phyloP scores from a whole-genome alignment of 2,113 vertebrate genomes.

The Psophia crepitans region DNA sequence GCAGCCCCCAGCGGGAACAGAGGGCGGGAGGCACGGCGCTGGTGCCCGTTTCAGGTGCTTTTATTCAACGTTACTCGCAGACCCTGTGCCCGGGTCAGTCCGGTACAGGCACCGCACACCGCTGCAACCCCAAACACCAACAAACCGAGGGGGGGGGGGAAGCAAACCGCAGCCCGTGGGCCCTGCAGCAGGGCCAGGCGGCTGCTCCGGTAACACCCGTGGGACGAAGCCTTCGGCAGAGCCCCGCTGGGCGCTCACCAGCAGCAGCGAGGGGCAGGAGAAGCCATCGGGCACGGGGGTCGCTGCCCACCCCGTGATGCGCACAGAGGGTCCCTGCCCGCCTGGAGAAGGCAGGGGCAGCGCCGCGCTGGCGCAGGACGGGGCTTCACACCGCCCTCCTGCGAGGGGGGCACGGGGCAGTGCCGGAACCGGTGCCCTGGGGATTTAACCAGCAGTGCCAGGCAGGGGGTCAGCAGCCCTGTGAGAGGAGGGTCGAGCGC shows the following conservation, averaged over 20 bases:
- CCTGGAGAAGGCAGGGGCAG: neutral
- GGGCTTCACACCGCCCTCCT: neutral
- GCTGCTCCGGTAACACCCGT: rapidly evolving
- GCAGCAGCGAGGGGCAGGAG: neutral
- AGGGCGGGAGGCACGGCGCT: rapidly evolving
- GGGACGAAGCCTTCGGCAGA: neutral
- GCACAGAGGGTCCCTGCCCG: rapidly evolving
- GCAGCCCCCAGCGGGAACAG: neutral
- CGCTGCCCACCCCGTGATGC: neutral
- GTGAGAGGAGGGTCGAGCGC: neutral
- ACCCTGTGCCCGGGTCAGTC: neutral
- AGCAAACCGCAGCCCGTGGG: neutral
- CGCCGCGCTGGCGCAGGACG: neutral
- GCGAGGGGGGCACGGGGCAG: rapidly evolving
- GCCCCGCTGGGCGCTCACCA: neutral
- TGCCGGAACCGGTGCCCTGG: rapidly evolving
- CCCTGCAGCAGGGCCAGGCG: neutral
- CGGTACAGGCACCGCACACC: neutral
- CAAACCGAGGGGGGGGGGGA: constrained; percentile 24
- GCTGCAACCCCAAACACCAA: constrained; percentile 17
- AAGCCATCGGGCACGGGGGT: neutral
- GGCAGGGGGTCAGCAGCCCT: neutral
- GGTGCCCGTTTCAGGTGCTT: constrained; percentile 59
- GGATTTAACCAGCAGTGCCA: neutral
- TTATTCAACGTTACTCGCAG: constrained; percentile 67